Evolutionary conservation across 2,888 invertebrate genomes (phyloP), one percentile per base, ranked within the genome.

Genomic region (Mantis religiosa): DNA sequence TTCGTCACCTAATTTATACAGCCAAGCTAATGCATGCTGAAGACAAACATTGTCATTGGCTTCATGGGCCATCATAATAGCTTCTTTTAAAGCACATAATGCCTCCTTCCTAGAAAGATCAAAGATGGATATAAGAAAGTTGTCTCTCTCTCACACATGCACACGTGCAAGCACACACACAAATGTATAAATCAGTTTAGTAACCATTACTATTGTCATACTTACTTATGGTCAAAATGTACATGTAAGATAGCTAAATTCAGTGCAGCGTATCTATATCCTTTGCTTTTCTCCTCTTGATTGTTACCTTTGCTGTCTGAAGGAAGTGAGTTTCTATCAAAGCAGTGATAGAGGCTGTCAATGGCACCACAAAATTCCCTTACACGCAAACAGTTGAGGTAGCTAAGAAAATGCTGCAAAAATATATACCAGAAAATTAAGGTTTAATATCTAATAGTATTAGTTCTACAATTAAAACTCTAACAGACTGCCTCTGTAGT

Each of bases 161-260:
- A 83, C n/a, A 83, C 28, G 27, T 41, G 12, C 41, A 41, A 12
- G 2, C 12, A 30, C 3, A 3, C 30, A 30, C 30, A 30, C 30
- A 30, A 30, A 30, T 30, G 4, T 30, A 30, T 30, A 4, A 3
- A 0, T 41, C 88, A 28, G 4, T 82, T 81, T 25, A 28, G 8
- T 87, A 82, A 87, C 25, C 14, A 82, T 1, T 12, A 25, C 15
- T 82, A 27, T 20, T 41, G 25, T 20, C 3, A 88, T 28, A 91
- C 93, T 92, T 93, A 97, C 97, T 95, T 96, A 92, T 97, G 96
- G 87, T 96, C 96, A 93, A 98, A 98, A 91, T 97, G 96, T 85
- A 97, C 97, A 93, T 98, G 98, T 91, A 98, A 94, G 30, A 98
- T 96, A 0, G 98, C 98, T 90, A 98, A 94, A 93, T 98, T 98